Base-by-base conservation (phyloP, 2,888 invertebrate species). In the Xanthorhoe spadicearia region DNA sequence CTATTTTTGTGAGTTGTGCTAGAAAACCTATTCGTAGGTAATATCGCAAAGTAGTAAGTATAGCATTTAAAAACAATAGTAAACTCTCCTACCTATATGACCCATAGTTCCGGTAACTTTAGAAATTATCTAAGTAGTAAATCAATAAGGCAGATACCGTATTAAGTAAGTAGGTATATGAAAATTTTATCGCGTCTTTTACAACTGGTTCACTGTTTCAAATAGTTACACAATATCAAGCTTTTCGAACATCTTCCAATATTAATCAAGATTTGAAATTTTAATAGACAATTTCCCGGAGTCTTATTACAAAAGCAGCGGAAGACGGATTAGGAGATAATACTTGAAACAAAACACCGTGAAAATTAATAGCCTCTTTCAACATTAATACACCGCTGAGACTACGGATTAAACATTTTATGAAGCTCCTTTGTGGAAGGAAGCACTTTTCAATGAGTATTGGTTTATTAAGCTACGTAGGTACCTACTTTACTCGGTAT, bases 371-470 rank as follows among this genome's bases (percentile, higher is more conserved):
- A 86, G 88, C 85, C 83, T 80, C 82, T 83, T 88, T 89, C 86
- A 90, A 89, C 88, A 90, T 88, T 87, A 89, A 89, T 88, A 85
- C 82, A 78, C 84, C 79, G 80, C 78, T 78, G 82, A 83, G 82
- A 79, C 35, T 54, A 65, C 35, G 38, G 67, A 56, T 60, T 63
- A 63, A 56, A 56, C 28, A 51, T 59, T 65, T 56, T 53, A 60
- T 57, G 53, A 61, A 61, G 58, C 57, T 43, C 38, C 38, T 43
- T 48, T 38, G 35, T 48, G 35, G 8, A 35, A 51, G 6, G 23
- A 49, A 13, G 48, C 35, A 6, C 17, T 46, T 32, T 59, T 51
- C 55, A 55, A 55, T n/a, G n/a, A n/a, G n/a, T 62, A 62, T 28
- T 63, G 19, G 43, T 23, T 23, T 13, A 63, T 19, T 28, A 57